These are phyloP conservation scores for Platorchestia sp. DNA, from an alignment of 1,140 invertebrate species.

Conservation along the genomic window DNA sequence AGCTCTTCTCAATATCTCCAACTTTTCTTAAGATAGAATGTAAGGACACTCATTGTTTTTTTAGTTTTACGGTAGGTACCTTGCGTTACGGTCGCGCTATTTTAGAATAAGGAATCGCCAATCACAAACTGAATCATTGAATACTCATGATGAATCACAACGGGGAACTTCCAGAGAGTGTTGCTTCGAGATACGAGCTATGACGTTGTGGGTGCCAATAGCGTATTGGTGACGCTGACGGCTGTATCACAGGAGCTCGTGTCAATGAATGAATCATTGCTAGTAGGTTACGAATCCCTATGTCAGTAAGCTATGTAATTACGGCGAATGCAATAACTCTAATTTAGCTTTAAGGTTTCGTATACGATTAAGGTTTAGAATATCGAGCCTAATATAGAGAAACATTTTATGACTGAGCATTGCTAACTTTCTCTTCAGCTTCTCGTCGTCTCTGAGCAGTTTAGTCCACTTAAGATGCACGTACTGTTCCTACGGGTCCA, in stretches of 20 bases:
- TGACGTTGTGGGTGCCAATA: neutral
- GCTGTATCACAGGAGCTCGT: neutral
- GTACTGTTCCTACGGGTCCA: neutral
- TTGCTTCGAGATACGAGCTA: neutral
- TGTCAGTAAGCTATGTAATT: slow-evolving; percentile 19
- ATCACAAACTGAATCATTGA: slow-evolving; percentile 9
- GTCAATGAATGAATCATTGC: neutral
- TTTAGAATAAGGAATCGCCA: neutral
- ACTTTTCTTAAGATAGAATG: neutral
- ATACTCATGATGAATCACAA: neutral
- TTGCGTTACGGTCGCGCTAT: neutral
- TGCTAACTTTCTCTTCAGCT: neutral
- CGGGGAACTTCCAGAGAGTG: neutral
- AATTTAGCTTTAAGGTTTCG: neutral
- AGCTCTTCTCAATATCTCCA: neutral
- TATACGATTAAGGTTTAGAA: slow-evolving; percentile 17
- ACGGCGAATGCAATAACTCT: slow-evolving; percentile 21
- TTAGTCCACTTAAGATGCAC: neutral
- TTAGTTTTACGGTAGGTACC: neutral
- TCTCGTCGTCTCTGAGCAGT: neutral
- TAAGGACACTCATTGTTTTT: neutral
- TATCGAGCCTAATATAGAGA: neutral
- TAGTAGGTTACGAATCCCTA: neutral
- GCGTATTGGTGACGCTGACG: neutral
- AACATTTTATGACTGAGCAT: neutral